Evolutionary conservation across 2,797 vertebrate genomes (phyloP), one percentile per base, ranked within the genome.

Genomic region (Austrolebias charrua): DNA sequence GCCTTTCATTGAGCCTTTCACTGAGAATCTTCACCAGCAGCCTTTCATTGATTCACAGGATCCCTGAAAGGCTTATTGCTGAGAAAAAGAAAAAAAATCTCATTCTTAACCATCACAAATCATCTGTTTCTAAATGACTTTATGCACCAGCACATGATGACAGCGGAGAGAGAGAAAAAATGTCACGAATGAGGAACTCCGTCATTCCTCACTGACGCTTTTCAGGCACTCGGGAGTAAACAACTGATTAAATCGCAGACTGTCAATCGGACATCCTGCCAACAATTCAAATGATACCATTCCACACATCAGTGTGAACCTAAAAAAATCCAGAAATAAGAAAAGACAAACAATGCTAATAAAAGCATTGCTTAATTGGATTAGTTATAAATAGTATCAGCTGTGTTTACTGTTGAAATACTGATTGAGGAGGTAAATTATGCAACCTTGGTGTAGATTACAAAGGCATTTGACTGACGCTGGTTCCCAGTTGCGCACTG

Each of bases 241-340:
- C 90, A 90, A 81, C 87, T 87, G 88, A 92, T 92, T 89, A 87
- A 76, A 89, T 85, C 83, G 63, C 28, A 42, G 55, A 81, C 60
- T 71, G 79, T 91, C 84, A 89, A 72, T 82, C 78, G 84, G 84
- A 92, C 49, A 80, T 90, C 89, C 88, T 85, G 83, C 56, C 76
- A 67, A 46, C 71, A 78, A 76, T 80, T 85, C 72, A 78, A 80
- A 82, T 72, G 79, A 86, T 85, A 73, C 71, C 52, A 67, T 69
- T 79, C 66, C 72, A 84, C 69, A 81, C 76, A 76, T 80, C 59
- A 40, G 73, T 73, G 56, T 71, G 67, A 57, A 55, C 72, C 65
- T 66, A 76, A 81, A 81, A 83, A 72, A 79, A 63, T 72, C 49
- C 44, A 61, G 66, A 79, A 60, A 60, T 63, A 42, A 67, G 63